phyloP scores from a whole-genome alignment of 2,888 invertebrate species.

The Nemotelus nigrinus region DNA sequence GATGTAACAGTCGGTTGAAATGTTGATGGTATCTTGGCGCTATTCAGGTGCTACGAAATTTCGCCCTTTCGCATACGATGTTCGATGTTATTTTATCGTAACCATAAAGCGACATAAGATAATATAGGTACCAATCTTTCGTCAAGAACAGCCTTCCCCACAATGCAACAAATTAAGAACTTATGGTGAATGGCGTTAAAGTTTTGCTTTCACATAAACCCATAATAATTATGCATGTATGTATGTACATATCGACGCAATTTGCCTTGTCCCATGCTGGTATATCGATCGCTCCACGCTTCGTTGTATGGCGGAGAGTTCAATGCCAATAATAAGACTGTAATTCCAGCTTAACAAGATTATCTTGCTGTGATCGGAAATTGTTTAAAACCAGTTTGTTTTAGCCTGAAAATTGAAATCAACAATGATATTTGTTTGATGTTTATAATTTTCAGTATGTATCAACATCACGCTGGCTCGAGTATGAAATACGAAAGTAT shows the following conservation, averaged over 20 bases:
- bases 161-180: neutral
- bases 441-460: neutral
- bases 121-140: neutral
- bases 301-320: neutral
- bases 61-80: too few species aligned
- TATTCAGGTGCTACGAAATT: too few species aligned
- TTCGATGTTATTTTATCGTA: neutral
- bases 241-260: neutral
- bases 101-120: neutral
- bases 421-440: neutral
- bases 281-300: neutral
- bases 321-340: slow-evolving; percentile 11
- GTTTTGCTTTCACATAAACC: slow-evolving; percentile 3
- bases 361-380: neutral
- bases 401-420: neutral
- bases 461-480: neutral
- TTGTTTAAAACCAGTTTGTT: slow-evolving; percentile 7
- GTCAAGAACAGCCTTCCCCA: neutral
- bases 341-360: neutral
- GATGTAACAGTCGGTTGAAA: too few species aligned
- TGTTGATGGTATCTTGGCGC: too few species aligned
- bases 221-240: neutral
- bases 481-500: neutral
- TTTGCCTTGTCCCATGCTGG: neutral
- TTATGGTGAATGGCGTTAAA: neutral